Conservation (phyloP, 2,888 invertebrate genomes). For the Octodonta nipae region DNA sequence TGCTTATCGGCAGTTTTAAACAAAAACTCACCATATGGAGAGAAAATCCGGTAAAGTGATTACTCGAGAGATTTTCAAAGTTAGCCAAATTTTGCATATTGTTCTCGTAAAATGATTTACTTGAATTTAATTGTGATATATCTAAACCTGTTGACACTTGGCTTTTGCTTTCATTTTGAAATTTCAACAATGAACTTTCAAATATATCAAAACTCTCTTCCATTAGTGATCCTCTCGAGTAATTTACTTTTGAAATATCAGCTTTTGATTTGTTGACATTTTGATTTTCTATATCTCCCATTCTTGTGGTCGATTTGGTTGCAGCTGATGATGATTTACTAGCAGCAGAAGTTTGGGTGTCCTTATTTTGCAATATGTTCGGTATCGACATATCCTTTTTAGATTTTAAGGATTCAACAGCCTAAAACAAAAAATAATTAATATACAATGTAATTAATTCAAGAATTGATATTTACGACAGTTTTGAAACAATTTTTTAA, state of each 20-base stretch:
- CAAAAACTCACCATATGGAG: slow-evolving; percentile 28
- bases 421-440: slow-evolving; percentile 11
- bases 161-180: slow-evolving; percentile 8
- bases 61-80: slow-evolving; percentile 14
- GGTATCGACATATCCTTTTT: slow-evolving; percentile 14
- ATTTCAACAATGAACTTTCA: neutral
- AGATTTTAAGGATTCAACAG: slow-evolving; percentile 21
- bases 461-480: too few relatives aligned
- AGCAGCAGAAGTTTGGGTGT: slow-evolving; percentile 29
- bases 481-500: too few relatives aligned
- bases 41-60: slow-evolving; percentile 25
- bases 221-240: slow-evolving; percentile 24
- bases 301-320: too few relatives aligned
- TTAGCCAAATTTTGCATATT: slow-evolving; percentile 6
- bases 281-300: too few relatives aligned
- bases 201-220: slow-evolving; percentile 8
- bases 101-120: slow-evolving; percentile 5
- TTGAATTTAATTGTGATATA: slow-evolving; percentile 8
- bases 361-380: slow-evolving; percentile 21
- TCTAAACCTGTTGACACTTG: slow-evolving; percentile 8
- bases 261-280: too few relatives aligned
- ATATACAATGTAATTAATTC: neutral
- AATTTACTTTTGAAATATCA: slow-evolving; percentile 23
- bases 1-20: too few relatives aligned
- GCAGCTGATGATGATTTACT: too few relatives aligned